phyloP scores from a whole-genome alignment of 1,140 invertebrate species.

The Diprion similis region DNA sequence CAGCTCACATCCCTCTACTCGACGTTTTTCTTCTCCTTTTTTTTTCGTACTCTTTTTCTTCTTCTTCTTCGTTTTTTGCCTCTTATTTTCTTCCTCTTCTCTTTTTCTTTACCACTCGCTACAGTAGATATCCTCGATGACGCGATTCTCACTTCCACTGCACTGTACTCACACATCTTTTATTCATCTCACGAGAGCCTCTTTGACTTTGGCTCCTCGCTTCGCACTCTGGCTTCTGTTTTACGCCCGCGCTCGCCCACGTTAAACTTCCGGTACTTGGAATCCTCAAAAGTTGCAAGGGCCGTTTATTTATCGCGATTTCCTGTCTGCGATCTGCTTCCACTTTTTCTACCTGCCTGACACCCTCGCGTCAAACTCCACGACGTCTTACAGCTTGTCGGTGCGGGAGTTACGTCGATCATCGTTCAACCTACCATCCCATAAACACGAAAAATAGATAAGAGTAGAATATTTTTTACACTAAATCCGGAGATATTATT shows the following conservation, averaged over 20 bases:
- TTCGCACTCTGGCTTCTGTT: constrained; percentile 13
- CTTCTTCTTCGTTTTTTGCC: not conserved
- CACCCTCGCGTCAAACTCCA: constrained; percentile 15
- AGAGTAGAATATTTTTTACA: no score
- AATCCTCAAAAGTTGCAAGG: constrained; percentile 36
- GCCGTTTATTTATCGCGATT: constrained; percentile 36
- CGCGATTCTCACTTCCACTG: not conserved
- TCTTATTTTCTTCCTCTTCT: not conserved
- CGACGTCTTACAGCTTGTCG: no score
- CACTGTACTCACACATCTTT: constrained; percentile 33
- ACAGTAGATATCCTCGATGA: not conserved
- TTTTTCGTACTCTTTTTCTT: not conserved
- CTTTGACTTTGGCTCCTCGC: not conserved
- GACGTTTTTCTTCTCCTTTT: no score
- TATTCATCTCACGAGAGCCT: constrained; percentile 42
- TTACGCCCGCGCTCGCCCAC: constrained; percentile 34
- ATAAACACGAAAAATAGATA: no score
- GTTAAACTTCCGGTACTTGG: constrained; percentile 40
- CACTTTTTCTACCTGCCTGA: constrained; percentile 5
- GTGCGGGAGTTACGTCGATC: no score
- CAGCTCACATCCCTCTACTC: no score
- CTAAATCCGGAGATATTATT: no score
- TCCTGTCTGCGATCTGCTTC: constrained; percentile 43
- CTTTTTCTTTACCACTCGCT: not conserved
- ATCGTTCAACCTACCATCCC: no score